Conservation (phyloP, 2,888 invertebrate species). For the Rugalucina vietnamica region DNA sequence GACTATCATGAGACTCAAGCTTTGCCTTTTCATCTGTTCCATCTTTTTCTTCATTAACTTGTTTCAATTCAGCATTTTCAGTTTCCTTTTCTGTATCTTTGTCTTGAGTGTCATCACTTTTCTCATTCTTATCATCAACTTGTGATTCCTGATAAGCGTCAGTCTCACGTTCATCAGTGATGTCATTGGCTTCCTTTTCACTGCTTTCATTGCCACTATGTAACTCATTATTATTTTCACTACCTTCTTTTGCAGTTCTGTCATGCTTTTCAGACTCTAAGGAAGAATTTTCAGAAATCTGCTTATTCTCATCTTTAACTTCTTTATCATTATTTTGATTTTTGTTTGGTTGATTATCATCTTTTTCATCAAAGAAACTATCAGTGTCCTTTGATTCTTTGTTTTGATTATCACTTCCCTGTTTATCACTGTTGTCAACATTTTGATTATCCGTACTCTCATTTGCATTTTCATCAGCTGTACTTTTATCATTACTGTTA, state of each 20-base stretch:
- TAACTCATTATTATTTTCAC: neutral
- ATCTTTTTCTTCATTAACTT: neutral
- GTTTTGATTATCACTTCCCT: neutral
- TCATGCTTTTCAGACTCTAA: neutral
- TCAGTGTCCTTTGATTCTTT: neutral
- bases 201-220: neutral
- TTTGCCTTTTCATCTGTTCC: neutral
- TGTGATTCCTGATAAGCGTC: no score
- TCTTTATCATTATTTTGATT: neutral
- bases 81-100: no score
- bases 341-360: neutral
- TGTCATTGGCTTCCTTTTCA: neutral
- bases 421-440: neutral
- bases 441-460: neutral
- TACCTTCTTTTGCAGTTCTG: neutral
- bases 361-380: neutral
- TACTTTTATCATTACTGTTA: neutral
- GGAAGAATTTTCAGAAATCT: neutral
- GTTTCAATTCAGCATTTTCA: neutral
- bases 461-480: neutral
- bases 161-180: neutral
- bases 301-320: neutral
- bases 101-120: neutral
- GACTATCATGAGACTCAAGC: no score
- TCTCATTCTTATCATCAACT: neutral